Conservation (phyloP, 2,113 vertebrate species). For the Planiliza haematocheilus region DNA sequence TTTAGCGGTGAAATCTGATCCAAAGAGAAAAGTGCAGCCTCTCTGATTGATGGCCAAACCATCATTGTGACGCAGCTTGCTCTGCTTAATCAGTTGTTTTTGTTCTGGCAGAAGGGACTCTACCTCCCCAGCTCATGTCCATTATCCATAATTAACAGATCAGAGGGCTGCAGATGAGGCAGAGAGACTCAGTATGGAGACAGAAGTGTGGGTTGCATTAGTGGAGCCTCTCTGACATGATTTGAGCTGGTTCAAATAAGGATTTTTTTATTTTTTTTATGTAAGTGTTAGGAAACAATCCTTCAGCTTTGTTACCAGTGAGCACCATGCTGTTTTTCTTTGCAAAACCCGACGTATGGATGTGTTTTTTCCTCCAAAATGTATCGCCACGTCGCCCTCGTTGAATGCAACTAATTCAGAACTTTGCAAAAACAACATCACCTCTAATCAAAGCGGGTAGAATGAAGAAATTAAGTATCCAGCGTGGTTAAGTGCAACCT, state of each 20-base stretch:
- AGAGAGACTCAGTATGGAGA: slow-evolving; percentile 15
- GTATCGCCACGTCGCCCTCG: not conserved
- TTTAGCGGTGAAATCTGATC: slow-evolving; percentile 16
- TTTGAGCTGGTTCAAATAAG: slow-evolving; percentile 17
- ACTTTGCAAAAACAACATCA: slow-evolving; percentile 54
- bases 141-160: slow-evolving; percentile 74
- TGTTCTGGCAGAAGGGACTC: slow-evolving; percentile 60
- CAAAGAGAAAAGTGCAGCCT: slow-evolving; percentile 19
- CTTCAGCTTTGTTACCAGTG: slow-evolving; percentile 14
- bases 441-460: slow-evolving; percentile 64
- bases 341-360: slow-evolving; percentile 41
- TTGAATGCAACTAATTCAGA: slow-evolving; percentile 22
- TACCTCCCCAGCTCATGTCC: slow-evolving; percentile 50
- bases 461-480: slow-evolving; percentile 50
- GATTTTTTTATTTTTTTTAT: not conserved
- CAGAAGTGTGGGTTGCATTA: not conserved
- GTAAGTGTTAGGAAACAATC: not conserved
- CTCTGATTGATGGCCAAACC: slow-evolving; percentile 28
- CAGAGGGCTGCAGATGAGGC: slow-evolving; percentile 58
- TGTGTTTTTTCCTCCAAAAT: not conserved
- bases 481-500: slow-evolving; percentile 49
- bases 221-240: slow-evolving; percentile 23
- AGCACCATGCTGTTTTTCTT: slow-evolving; percentile 2
- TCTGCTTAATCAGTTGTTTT: slow-evolving; percentile 67
- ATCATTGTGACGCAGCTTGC: slow-evolving; percentile 37